Evolutionary conservation across 2,888 invertebrate genomes (phyloP).

Genomic region (Ophion ellenae): DNA sequence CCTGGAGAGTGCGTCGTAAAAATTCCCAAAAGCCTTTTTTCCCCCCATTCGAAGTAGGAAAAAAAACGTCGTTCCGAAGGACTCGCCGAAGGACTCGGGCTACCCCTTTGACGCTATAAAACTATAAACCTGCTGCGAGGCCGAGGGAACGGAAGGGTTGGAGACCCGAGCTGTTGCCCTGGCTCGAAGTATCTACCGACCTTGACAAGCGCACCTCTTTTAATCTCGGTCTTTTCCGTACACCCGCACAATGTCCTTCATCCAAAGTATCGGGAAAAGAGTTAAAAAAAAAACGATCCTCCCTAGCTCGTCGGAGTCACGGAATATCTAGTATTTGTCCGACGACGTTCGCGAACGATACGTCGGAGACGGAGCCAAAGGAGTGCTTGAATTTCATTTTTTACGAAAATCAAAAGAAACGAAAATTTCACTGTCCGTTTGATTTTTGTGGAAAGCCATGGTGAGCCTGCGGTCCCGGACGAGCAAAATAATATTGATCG

Average conservation of each 20-base stretch:
- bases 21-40: constrained; percentile 37
- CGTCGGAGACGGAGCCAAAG: not conserved
- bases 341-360: constrained; percentile 40
- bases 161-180: constrained; percentile 3
- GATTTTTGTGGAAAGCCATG: constrained; percentile 34
- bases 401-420: not conserved
- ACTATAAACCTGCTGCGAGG: constrained; percentile 74
- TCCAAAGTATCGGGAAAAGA: constrained; percentile 43
- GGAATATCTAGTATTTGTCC: constrained; percentile 21
- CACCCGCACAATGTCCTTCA: constrained; percentile 53
- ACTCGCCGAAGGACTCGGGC: constrained; percentile 47
- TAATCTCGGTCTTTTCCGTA: constrained; percentile 54
- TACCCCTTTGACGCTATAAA: constrained; percentile 74
- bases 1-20: constrained; percentile 38
- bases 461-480: not conserved
- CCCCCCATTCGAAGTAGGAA: constrained; percentile 23
- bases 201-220: constrained; percentile 60
- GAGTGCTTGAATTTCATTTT: not conserved
- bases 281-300: constrained; percentile 34
- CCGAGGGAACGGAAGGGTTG: constrained; percentile 72
- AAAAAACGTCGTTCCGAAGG: constrained; percentile 43
- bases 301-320: constrained; percentile 2
- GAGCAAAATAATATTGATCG: constrained; percentile 32
- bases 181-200: constrained; percentile 47
- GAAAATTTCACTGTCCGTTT: constrained; percentile 32